Conservation (phyloP, 2,888 invertebrate genomes). For the Cremastobaeus sp. region DNA sequence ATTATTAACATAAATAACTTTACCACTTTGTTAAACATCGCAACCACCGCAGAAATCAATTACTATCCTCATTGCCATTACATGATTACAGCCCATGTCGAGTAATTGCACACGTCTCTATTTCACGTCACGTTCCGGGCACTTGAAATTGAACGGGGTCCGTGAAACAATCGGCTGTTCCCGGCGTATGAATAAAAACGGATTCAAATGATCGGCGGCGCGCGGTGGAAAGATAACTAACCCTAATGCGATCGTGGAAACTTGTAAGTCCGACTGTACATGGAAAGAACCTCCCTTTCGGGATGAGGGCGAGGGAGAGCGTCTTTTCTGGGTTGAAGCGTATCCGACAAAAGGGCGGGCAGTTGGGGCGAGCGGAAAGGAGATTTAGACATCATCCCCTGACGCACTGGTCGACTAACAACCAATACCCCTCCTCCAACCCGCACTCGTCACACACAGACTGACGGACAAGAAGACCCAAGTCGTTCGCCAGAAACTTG, state of each 20-base stretch:
- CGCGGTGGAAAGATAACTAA: conserved; percentile 54
- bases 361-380: conserved; percentile 71
- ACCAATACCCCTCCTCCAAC: conserved; percentile 49
- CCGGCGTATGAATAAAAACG: conserved; percentile 50
- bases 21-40: conserved; percentile 12
- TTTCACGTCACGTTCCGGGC: conserved; percentile 35
- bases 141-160: conserved; percentile 41
- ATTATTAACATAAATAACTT: conserved; percentile 27
- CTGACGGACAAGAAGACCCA: conserved; percentile 69
- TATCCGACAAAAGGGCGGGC: conserved; percentile 75
- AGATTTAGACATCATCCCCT: conserved; percentile 78
- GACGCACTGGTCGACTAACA: conserved; percentile 69
- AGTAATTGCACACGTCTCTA: conserved; percentile 45
- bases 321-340: conserved; percentile 66
- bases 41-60: conserved; percentile 23
- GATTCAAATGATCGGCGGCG: conserved; percentile 50
- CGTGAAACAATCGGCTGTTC: conserved; percentile 39
- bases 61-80: conserved; percentile 30
- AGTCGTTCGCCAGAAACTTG: conserved; percentile 60
- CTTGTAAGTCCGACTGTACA: conserved; percentile 65
- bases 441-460: conserved; percentile 38
- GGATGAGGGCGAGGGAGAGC: conserved; percentile 63
- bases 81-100: conserved; percentile 27
- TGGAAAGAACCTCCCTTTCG: conserved; percentile 66
- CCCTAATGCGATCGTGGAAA: conserved; percentile 35